Conservation (phyloP, 1,140 invertebrate species). For the Spodoptera frugiperda region DNA sequence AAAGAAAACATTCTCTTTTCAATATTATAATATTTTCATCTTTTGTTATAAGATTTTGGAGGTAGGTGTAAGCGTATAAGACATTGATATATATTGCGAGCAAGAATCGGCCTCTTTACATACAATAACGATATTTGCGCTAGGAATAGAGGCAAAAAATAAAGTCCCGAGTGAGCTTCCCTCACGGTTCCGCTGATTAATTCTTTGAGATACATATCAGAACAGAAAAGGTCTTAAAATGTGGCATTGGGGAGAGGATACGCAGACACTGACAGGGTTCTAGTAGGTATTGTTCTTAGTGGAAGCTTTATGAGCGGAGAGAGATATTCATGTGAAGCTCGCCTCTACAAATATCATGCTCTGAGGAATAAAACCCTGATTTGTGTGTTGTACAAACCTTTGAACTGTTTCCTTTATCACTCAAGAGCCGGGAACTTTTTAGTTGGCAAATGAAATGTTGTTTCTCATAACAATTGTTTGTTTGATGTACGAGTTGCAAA, state of each 20-base stretch:
- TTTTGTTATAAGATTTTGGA: slow-evolving; percentile 26
- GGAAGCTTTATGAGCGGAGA: background rate
- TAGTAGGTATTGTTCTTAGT: slow-evolving; percentile 9
- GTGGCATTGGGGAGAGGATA: slow-evolving; percentile 8
- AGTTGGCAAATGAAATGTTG: too few species aligned
- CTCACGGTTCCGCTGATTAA: slow-evolving; percentile 32
- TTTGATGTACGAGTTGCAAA: too few species aligned
- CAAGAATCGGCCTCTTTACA: slow-evolving; percentile 29
- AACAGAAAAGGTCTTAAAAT: slow-evolving; percentile 25
- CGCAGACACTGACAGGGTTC: background rate
- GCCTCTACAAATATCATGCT: background rate
- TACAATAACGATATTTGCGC: slow-evolving; percentile 33
- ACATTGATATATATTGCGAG: slow-evolving; percentile 24
- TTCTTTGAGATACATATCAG: slow-evolving; percentile 39
- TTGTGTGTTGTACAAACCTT: too few species aligned
- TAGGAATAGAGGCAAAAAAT: slow-evolving; percentile 30
- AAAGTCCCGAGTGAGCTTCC: slow-evolving; percentile 16
- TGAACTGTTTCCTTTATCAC: too few species aligned
- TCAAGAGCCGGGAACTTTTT: too few species aligned
- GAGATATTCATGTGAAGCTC: slow-evolving; percentile 5
- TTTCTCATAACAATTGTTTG: too few species aligned
- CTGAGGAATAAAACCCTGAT: background rate
- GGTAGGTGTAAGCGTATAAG: slow-evolving; percentile 29
- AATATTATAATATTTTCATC: slow-evolving; percentile 37
- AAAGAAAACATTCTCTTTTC: slow-evolving; percentile 23